Evolutionary conservation across 64 coral and sea anemone genomes (phyloP).

Genomic region (Actinia equina): DNA sequence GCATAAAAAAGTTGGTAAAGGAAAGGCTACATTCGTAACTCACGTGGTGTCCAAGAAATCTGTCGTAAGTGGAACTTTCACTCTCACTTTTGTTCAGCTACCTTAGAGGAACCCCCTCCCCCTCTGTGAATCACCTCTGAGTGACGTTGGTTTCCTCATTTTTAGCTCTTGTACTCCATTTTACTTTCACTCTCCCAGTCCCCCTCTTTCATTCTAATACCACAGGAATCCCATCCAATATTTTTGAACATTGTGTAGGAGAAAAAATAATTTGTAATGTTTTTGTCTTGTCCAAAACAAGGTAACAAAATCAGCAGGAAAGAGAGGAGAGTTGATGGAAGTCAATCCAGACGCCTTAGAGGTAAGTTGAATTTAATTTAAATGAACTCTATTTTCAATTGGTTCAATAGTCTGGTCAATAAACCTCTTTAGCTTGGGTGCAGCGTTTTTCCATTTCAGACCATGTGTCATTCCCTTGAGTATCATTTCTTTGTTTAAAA

Average conservation of each 20-base stretch:
- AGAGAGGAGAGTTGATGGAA: slow-evolving; percentile 97
- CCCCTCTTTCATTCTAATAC: not conserved
- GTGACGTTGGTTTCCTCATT: too few relatives aligned
- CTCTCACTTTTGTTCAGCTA: not conserved
- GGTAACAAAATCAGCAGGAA: slow-evolving; percentile 33
- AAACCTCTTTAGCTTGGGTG: too few relatives aligned
- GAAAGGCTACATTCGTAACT: slow-evolving; percentile 67
- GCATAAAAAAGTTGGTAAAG: slow-evolving; percentile 68
- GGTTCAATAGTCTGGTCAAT: too few relatives aligned
- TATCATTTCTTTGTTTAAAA: too few relatives aligned
- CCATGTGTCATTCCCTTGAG: too few relatives aligned
- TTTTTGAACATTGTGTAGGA: too few relatives aligned
- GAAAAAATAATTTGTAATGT: not conserved
- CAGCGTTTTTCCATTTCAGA: too few relatives aligned
- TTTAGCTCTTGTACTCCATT: not conserved
- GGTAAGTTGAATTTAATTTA: slow-evolving; percentile 9
- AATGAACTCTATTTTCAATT: too few relatives aligned
- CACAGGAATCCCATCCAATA: not conserved
- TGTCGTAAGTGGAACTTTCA: not conserved
- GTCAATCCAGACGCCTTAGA: slow-evolving; percentile 96
- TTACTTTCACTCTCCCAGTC: not conserved
- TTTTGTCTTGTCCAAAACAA: not conserved
- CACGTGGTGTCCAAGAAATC: slow-evolving; percentile 60
- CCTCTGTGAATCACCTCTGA: too few relatives aligned
- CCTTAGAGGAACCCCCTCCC: too few relatives aligned